Percentiles rank a stretch among this genome's conserved stretches.
Evolutionary conservation across 2,888 invertebrate genomes (phyloP).

Genomic region (Globia sparganii): DNA sequence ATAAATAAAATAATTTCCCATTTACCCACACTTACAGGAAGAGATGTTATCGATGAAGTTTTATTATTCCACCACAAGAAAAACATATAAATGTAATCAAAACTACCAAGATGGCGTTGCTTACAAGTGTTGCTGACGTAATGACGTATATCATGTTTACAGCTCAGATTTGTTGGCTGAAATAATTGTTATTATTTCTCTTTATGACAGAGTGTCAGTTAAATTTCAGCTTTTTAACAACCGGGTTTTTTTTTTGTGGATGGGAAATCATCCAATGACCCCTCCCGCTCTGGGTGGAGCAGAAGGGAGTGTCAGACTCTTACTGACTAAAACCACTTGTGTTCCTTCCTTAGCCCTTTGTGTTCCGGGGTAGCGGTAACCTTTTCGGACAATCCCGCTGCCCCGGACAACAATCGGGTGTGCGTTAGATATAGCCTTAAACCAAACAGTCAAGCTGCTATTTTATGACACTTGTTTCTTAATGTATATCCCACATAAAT

Average conservation of each 20-base stretch:
- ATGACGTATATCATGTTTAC: neutral
- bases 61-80: no score
- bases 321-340: no score
- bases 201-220: neutral
- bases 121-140: neutral
- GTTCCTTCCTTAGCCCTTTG: no score
- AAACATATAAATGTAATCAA: neutral
- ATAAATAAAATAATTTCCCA: no score
- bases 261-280: no score
- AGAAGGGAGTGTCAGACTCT: no score
- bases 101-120: neutral
- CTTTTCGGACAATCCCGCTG: no score
- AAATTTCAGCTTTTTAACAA: neutral
- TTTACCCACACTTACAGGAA: neutral
- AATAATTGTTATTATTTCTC: neutral
- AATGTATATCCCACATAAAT: neutral
- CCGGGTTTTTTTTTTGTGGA: no score
- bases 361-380: no score
- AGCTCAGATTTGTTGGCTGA: neutral
- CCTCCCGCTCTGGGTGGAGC: no score
- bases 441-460: neutral
- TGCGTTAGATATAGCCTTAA: neutral
- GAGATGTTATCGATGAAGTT: neutral
- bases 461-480: neutral
- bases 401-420: neutral